Conservation (phyloP, 2,888 invertebrate genomes). For the Dryadula phaetusa region DNA sequence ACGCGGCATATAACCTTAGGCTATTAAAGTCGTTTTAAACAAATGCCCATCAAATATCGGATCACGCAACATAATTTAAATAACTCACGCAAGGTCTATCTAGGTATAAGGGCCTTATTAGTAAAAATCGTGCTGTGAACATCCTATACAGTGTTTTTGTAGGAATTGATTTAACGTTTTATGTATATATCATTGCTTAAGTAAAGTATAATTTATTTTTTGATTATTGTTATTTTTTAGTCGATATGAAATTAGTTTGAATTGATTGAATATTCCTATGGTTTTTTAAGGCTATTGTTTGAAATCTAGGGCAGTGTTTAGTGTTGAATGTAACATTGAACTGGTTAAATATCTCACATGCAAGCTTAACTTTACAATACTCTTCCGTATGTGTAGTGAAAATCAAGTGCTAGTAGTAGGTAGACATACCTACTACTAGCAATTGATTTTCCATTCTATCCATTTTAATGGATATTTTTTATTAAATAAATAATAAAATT, state of each 20-base stretch:
- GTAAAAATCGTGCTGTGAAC: slow-evolving; percentile 36
- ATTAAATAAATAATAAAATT: no score
- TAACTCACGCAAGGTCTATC: slow-evolving; percentile 34
- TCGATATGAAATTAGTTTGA: no score
- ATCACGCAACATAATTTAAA: slow-evolving; percentile 34
- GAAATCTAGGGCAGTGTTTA: neutral
- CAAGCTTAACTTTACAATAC: no score
- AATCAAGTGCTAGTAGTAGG: no score
- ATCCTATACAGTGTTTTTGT: slow-evolving; percentile 2
- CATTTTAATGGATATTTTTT: no score
- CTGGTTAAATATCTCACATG: slow-evolving; percentile 8
- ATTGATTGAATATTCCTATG: no score
- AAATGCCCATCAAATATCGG: slow-evolving; percentile 23
- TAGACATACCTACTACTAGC: no score
- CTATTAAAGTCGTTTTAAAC: slow-evolving; percentile 15
- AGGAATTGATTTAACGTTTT: slow-evolving; percentile 1
- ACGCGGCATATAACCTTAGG: slow-evolving; percentile 17
- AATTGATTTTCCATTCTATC: no score
- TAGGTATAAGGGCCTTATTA: slow-evolving; percentile 33
- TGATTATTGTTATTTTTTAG: no score
- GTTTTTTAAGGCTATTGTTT: neutral
- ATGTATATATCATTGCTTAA: neutral
- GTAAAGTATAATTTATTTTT: neutral
- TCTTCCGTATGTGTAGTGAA: no score
- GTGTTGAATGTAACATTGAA: slow-evolving; percentile 1